These are phyloP conservation scores for Cartodere bifasciata DNA, from an alignment of 2,888 invertebrate species.

Conservation along the genomic window DNA sequence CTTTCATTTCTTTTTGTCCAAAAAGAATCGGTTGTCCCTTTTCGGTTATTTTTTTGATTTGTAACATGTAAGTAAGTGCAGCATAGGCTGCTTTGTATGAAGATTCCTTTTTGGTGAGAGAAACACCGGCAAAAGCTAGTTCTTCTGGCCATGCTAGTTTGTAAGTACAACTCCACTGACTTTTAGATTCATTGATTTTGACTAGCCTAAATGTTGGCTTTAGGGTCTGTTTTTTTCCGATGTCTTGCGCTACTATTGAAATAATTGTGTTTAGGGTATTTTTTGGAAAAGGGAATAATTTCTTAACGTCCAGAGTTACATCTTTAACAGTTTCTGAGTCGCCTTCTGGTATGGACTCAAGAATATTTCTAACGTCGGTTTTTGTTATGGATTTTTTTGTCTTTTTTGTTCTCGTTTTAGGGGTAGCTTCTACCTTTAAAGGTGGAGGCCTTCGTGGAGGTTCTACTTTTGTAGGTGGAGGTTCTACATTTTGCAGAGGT, in stretches of 20 bases:
- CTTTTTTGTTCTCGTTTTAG: no score
- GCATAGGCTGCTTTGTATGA: conserved; percentile 40
- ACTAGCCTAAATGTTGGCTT: conserved; percentile 32
- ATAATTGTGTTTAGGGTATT: conserved; percentile 38
- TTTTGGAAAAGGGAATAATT: conserved; percentile 39
- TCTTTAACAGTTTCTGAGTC: no score
- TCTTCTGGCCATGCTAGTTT: conserved; percentile 45
- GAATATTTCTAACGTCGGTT: no score
- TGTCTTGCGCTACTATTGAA: conserved; percentile 34
- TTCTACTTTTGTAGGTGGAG: no score
- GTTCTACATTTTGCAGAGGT: no score
- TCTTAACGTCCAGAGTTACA: conserved; percentile 8
- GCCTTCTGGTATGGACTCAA: no score
- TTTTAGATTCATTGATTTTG: conserved; percentile 18
- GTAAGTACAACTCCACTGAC: conserved; percentile 42
- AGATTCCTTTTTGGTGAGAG: conserved; percentile 41
- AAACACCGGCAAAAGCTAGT: conserved; percentile 39
- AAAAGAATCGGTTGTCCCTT: conserved; percentile 41
- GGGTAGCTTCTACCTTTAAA: no score
- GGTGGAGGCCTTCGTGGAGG: no score
- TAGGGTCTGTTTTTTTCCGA: conserved; percentile 26
- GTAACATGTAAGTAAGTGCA: conserved; percentile 42
- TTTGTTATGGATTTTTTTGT: no score
- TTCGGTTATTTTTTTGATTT: conserved; percentile 35
- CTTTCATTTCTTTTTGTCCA: conserved; percentile 29